Conservation (phyloP, 2,888 invertebrate genomes). For the Cryptophagus acutangulus region DNA sequence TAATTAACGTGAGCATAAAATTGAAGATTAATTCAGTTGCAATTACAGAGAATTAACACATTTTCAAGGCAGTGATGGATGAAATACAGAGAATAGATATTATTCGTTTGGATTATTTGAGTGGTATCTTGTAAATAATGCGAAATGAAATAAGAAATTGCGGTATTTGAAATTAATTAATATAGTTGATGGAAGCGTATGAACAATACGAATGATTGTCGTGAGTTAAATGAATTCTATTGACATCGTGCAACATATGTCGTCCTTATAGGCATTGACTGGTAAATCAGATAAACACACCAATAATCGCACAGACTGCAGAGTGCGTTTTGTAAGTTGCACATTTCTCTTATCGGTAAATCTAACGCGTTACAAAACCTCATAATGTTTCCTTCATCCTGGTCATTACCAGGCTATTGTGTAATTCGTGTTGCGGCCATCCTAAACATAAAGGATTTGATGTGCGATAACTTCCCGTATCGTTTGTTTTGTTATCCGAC, state of each 20-base stretch:
- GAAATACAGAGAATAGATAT: too few species aligned
- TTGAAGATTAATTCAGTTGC: too few species aligned
- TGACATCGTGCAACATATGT: slow-evolving; percentile 32
- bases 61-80: too few species aligned
- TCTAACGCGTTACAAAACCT: slow-evolving; percentile 38
- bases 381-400: slow-evolving; percentile 41
- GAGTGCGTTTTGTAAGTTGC: slow-evolving; percentile 30
- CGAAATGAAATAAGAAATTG: too few species aligned
- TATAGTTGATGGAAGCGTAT: slow-evolving; percentile 15
- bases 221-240: slow-evolving; percentile 19
- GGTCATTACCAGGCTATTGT: slow-evolving; percentile 44
- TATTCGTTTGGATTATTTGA: too few species aligned
- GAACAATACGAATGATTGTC: slow-evolving; percentile 20
- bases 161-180: slow-evolving; percentile 18
- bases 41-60: too few species aligned
- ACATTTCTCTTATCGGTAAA: slow-evolving; percentile 37
- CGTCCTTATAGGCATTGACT: slow-evolving; percentile 22
- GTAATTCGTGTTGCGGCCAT: slow-evolving; percentile 39
- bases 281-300: slow-evolving; percentile 29
- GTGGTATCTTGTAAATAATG: too few species aligned
- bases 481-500: slow-evolving; percentile 26
- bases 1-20: too few species aligned
- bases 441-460: slow-evolving; percentile 35
- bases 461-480: slow-evolving; percentile 33
- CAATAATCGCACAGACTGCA: slow-evolving; percentile 16